Percentiles rank a stretch among this genome's conserved stretches.
Evolutionary conservation across 2,797 vertebrate genomes (phyloP).

Genomic region (Rhynchotus rufescens): DNA sequence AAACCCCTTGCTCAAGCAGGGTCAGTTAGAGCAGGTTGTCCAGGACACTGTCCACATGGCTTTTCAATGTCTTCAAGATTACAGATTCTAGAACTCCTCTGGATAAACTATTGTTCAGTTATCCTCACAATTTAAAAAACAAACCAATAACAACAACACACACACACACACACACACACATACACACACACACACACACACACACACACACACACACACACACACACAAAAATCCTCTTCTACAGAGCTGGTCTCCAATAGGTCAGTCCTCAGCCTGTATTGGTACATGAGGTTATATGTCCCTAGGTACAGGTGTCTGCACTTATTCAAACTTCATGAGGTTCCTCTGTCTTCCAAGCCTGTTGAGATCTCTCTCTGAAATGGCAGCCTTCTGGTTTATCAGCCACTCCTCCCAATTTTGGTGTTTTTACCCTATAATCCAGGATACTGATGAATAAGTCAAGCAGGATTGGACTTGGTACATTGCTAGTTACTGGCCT

Average conservation of each 20-base stretch:
- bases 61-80: not conserved
- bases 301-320: not conserved
- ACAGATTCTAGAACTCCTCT: not conserved
- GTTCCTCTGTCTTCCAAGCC: not conserved
- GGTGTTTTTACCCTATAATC: not conserved
- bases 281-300: not conserved
- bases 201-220: no score
- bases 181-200: no score
- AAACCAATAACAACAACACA: no score
- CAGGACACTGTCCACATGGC: not conserved
- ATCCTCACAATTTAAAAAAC: not conserved
- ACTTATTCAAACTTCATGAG: not conserved
- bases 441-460: not conserved
- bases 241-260: not conserved
- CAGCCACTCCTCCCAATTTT: not conserved
- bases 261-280: not conserved
- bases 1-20: not conserved
- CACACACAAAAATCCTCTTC: not conserved
- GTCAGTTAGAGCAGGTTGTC: not conserved
- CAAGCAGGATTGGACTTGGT: not conserved
- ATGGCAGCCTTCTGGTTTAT: not conserved
- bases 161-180: no score
- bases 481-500: not conserved
- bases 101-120: not conserved
- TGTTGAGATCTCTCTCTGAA: not conserved